Evolutionary conservation across 1,140 invertebrate genomes (phyloP).

Genomic region (Formica selysi): DNA sequence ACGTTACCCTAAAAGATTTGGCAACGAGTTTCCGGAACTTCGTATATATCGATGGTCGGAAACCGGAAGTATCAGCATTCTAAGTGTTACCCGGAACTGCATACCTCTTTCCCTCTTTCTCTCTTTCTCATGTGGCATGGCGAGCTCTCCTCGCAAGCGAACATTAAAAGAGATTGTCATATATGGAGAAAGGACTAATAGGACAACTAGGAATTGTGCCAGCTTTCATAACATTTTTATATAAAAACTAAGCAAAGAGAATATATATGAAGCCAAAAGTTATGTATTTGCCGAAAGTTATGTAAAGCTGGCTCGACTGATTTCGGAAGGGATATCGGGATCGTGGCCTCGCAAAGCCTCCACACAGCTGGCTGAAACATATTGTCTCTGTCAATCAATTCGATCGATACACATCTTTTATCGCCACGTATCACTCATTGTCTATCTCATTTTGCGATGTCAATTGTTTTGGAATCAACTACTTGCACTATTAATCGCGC

Average conservation of each 20-base stretch:
- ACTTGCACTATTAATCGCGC: slow-evolving; percentile 49
- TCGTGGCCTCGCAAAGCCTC: slow-evolving; percentile 85
- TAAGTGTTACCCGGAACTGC: slow-evolving; percentile 86
- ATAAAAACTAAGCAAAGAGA: neutral
- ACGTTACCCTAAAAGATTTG: neutral
- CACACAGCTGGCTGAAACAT: slow-evolving; percentile 85
- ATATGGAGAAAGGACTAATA: slow-evolving; percentile 39
- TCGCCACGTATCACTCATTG: slow-evolving; percentile 58
- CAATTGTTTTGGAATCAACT: slow-evolving; percentile 50
- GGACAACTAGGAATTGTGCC: slow-evolving; percentile 49
- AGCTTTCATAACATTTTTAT: slow-evolving; percentile 68
- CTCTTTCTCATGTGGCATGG: slow-evolving; percentile 79
- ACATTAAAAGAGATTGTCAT: slow-evolving; percentile 71
- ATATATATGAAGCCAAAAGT: slow-evolving; percentile 12
- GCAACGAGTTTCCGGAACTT: slow-evolving; percentile 61
- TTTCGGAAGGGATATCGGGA: slow-evolving; percentile 77
- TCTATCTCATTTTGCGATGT: slow-evolving; percentile 40
- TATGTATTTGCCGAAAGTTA: slow-evolving; percentile 70
- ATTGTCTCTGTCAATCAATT: slow-evolving; percentile 82
- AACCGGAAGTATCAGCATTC: slow-evolving; percentile 83
- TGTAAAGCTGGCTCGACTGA: slow-evolving; percentile 75
- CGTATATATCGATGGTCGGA: slow-evolving; percentile 40
- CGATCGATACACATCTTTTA: slow-evolving; percentile 59
- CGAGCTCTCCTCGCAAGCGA: slow-evolving; percentile 82
- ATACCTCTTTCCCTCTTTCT: slow-evolving; percentile 84